Conservation (phyloP, 2,888 invertebrate species). For the Drosophila melanocephala region DNA sequence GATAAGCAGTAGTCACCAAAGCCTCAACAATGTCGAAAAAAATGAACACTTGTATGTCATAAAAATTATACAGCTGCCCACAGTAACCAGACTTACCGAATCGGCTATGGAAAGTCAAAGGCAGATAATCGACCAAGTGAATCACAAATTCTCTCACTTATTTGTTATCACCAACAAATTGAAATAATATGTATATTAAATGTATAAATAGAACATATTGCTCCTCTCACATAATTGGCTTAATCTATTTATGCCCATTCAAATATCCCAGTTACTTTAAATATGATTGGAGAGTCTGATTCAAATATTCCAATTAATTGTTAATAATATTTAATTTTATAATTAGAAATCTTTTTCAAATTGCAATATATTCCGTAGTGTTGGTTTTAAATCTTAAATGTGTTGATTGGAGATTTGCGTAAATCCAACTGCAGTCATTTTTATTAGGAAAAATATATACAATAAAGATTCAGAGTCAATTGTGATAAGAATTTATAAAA, state of each 20-base stretch:
- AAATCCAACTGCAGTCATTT: not conserved
- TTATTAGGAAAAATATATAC: not conserved
- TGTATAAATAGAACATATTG: not conserved
- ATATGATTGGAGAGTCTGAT: not conserved
- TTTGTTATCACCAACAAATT: not conserved
- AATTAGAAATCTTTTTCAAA: not conserved
- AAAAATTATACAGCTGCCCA: conserved; percentile 34
- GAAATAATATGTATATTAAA: not conserved
- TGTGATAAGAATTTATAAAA: not conserved
- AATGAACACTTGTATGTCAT: conserved; percentile 49
- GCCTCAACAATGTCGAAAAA: conserved; percentile 22
- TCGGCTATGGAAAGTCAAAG: not conserved
- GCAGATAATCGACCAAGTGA: conserved; percentile 12
- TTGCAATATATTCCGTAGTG: not conserved
- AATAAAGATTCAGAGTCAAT: not conserved
- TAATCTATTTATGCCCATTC: not conserved
- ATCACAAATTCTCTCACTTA: conserved; percentile 5
- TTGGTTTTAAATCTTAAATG: not conserved
- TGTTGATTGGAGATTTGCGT: not conserved
- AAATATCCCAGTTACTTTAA: not conserved
- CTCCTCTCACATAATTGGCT: not conserved
- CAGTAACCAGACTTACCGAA: conserved; percentile 1
- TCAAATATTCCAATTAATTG: not conserved
- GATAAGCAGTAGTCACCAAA: conserved; percentile 45
- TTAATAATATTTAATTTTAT: not conserved